Percentiles rank a stretch among this genome's conserved stretches.
Evolutionary conservation across 2,888 invertebrate genomes (phyloP).

Genomic region (Melikaiella ostensackeni): DNA sequence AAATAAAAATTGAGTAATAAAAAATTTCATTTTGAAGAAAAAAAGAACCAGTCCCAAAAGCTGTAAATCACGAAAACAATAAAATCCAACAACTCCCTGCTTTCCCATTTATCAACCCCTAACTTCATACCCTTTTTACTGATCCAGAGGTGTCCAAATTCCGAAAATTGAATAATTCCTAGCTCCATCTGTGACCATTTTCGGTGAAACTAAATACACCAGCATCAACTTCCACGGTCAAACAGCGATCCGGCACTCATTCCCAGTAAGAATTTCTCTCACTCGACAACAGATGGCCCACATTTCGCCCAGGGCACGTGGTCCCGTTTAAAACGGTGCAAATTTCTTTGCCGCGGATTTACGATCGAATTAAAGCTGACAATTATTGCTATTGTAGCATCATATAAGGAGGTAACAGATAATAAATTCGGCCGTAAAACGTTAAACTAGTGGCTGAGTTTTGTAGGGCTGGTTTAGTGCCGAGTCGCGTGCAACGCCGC

Average conservation of each 20-base stretch:
- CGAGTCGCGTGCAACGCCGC: constrained; percentile 76
- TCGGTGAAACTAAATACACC: constrained; percentile 45
- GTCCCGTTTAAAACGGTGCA: constrained; percentile 58
- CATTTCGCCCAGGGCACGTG: constrained; percentile 49
- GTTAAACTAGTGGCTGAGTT: constrained; percentile 76
- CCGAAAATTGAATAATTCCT: constrained; percentile 39
- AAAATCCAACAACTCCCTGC: too few relatives aligned
- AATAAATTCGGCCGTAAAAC: constrained; percentile 77
- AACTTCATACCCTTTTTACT: background rate
- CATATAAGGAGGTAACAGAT: constrained; percentile 77
- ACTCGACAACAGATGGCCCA: constrained; percentile 70
- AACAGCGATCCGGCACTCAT: constrained; percentile 50
- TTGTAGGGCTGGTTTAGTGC: constrained; percentile 76
- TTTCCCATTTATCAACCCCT: too few relatives aligned
- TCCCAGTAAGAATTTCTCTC: constrained; percentile 57
- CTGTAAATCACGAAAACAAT: background rate
- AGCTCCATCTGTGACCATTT: constrained; percentile 64
- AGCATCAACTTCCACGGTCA: constrained; percentile 53
- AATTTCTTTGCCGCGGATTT: constrained; percentile 70
- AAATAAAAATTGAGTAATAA: background rate
- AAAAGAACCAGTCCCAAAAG: background rate
- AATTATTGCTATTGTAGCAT: constrained; percentile 76
- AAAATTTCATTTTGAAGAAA: background rate
- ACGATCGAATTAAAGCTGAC: constrained; percentile 76
- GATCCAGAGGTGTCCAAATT: background rate